Base-by-base conservation (phyloP, 1,140 invertebrate species). In the Lutraria rhynchaena region DNA sequence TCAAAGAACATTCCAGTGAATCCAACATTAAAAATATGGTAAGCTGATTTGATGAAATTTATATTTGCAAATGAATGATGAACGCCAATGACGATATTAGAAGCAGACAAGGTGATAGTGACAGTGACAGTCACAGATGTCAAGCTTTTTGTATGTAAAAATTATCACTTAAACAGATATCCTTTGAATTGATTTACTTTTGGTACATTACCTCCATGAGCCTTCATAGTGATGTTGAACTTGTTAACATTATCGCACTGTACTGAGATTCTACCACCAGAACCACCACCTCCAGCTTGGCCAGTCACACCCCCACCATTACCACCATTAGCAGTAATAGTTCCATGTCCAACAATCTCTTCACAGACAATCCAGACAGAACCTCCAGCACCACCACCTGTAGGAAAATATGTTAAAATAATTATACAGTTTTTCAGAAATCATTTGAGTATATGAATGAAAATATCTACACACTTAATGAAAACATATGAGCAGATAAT, bases 311-410 rank as follows among this genome's bases (percentile, higher is more conserved):
- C 83, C 24, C 70, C 83, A 7, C 86, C 86, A 65, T 80, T 60
- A 3, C 83, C 85, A 49, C 87, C 87, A 78, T 65, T 81, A 1
- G 87, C 86, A 9, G 84, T 87, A 31, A 89, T 85, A 7, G 35
- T 24, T 7, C 88, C 88, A 71, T 88, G 86, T 22, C 88, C 88
- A 24, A 83, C 67, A 31, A 87, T 85, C 46, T 88, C 87, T 13
- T 87, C 85, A 85, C 88, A 89, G 19, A 69, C 60, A 31, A 89
- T 89, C 88, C 88, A 89, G 17, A 89, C 78, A 73, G 86, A 85
- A 33, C 88, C 88, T 49, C 88, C 88, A 17, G 87, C 78, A 51
- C 88, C 88, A 41, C 88, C 88, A 82, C 88, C 88, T 88, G 55
- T 19, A 67, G 49, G 1, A 37, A 61, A 35, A 19, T 58, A 53